Conservation (phyloP, 2,797 vertebrate species). For the Poeciliopsis infans region DNA sequence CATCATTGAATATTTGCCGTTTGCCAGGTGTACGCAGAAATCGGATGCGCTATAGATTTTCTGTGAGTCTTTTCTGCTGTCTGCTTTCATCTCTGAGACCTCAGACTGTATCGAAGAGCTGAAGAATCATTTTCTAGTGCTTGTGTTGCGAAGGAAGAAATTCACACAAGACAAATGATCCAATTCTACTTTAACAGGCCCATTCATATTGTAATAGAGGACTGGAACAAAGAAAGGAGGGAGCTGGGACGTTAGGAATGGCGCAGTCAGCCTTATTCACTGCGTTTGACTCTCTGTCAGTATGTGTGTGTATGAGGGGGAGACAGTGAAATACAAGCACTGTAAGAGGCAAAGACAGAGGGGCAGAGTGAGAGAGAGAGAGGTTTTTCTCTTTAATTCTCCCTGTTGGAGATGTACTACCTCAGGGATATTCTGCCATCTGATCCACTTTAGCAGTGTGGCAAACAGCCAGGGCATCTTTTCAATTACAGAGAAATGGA, state of each 20-base stretch:
- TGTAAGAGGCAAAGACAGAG: slow-evolving; percentile 32
- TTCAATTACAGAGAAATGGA: slow-evolving; percentile 79
- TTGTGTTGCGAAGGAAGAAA: slow-evolving; percentile 62
- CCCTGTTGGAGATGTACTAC: slow-evolving; percentile 78
- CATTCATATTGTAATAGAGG: slow-evolving; percentile 80
- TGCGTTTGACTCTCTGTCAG: slow-evolving; percentile 48
- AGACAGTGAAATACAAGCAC: slow-evolving; percentile 14
- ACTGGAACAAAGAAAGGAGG: slow-evolving; percentile 69
- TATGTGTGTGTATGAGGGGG: slow-evolving; percentile 11
- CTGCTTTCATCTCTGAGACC: slow-evolving; percentile 58
- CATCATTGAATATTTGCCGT: slow-evolving; percentile 46
- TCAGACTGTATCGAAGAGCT: slow-evolving; percentile 65
- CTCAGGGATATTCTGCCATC: slow-evolving; percentile 79
- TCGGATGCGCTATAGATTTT: slow-evolving; percentile 41
- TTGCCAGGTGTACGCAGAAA: slow-evolving; percentile 29
- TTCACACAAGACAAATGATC: slow-evolving; percentile 80
- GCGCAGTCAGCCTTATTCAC: slow-evolving; percentile 69
- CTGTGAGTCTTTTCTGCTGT: slow-evolving; percentile 35
- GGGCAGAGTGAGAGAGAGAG: slow-evolving; percentile 15
- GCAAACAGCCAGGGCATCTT: slow-evolving; percentile 80
- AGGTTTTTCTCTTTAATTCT: slow-evolving; percentile 72
- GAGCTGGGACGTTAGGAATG: slow-evolving; percentile 74
- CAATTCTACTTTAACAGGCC: slow-evolving; percentile 75
- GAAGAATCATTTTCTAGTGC: slow-evolving; percentile 74
- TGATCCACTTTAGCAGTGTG: slow-evolving; percentile 79